Evolutionary conservation across 2,113 vertebrate genomes (phyloP).

Genomic region (Columba livia): DNA sequence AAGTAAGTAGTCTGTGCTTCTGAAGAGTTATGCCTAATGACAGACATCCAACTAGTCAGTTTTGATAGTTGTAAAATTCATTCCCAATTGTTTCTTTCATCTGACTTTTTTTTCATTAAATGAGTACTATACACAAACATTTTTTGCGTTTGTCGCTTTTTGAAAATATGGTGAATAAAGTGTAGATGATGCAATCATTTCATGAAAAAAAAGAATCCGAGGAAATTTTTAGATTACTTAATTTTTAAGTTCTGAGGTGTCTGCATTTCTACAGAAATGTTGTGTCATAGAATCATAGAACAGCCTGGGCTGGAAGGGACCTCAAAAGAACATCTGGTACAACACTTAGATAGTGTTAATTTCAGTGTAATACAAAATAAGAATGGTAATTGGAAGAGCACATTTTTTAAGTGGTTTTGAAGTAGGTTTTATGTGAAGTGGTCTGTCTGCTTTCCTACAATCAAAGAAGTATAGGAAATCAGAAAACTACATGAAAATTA

Average conservation of each 20-base stretch:
- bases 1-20: background rate
- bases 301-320: background rate
- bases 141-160: background rate
- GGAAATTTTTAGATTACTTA: background rate
- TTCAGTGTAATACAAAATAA: background rate
- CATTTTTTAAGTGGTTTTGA: background rate
- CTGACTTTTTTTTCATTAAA: background rate
- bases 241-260: background rate
- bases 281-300: background rate
- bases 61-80: background rate
- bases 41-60: background rate
- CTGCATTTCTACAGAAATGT: background rate
- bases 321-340: background rate
- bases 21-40: background rate
- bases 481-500: background rate
- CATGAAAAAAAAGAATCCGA: background rate
- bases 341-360: background rate
- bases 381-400: background rate
- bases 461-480: background rate
- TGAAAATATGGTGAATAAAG: background rate
- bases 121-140: background rate
- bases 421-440: background rate
- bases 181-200: background rate
- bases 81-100: background rate
- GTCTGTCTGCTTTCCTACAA: background rate